Evolutionary conservation across 2,113 vertebrate genomes (phyloP), one percentile per base, ranked within the genome.

Genomic region (Triplophysa rosa): DNA sequence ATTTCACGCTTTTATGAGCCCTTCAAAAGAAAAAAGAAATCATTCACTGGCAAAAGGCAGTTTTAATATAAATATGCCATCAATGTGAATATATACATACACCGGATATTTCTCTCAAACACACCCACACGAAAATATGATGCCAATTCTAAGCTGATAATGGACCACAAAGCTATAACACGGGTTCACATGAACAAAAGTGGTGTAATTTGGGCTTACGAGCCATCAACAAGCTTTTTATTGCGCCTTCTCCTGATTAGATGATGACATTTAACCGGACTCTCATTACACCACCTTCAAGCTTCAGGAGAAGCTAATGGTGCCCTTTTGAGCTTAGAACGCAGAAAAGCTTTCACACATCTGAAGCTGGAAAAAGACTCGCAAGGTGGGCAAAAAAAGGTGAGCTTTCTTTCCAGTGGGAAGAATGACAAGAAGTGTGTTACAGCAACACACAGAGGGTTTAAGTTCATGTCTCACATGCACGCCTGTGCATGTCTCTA

Each of bases 131-230:
- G 77, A 68, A 82, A 67, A 77, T 23, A 65, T 42, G 26, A 6
- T 9, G 52, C 80, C 80, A 29, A 70, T 84, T 76, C 40, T 24
- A 26, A 0, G 71, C 68, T 40, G 67, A 73, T 86, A 83, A 66
- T 33, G 62, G 4, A 29, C 8, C 21, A 45, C 72, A 63, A 29
- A 63, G 21, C 52, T 37, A 17, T 42, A 73, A 49, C 16, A 47
- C 58, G 21, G 42, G 45, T 9, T 26, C 12, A 74, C 56, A 52
- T 16, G 2, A 52, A 52, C 49, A 52, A 29, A 87, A 85, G 88
- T 83, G 59, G 80, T 19, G 71, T 56, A n/a, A 81, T 79, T 84
- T 65, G 75, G 47, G 80, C 70, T 69, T 62, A 68, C 11, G 65
- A 67, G 52, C 71, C 40, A 82, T 81, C 82, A 61, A 82, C 62